Conservation (phyloP, 2,797 vertebrate species). For the Taenioides sp. region DNA sequence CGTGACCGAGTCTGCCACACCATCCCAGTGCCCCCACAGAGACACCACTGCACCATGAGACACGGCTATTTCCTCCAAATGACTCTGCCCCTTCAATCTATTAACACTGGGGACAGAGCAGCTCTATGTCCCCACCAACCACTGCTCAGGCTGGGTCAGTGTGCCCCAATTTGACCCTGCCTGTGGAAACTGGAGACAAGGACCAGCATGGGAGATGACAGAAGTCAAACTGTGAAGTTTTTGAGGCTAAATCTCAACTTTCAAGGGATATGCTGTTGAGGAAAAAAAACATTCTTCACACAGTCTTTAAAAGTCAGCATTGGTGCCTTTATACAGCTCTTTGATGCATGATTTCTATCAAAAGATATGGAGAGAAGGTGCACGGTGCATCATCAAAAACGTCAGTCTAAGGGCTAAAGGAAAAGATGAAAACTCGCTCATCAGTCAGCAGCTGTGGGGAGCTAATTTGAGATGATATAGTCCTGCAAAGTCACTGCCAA, state of each 20-base stretch:
- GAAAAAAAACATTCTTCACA: slow-evolving; percentile 12
- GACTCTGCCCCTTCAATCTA: slow-evolving; percentile 30
- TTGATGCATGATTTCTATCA: slow-evolving; percentile 56
- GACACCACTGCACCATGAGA: slow-evolving; percentile 52
- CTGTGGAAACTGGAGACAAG: slow-evolving; percentile 13
- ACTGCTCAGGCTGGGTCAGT: slow-evolving; percentile 34
- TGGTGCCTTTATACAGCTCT: slow-evolving; percentile 45
- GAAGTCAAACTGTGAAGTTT: slow-evolving; percentile 44
- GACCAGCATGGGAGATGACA: slow-evolving; percentile 2
- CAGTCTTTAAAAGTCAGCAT: slow-evolving; percentile 42
- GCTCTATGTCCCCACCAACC: slow-evolving; percentile 33
- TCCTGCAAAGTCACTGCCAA: slow-evolving; percentile 49
- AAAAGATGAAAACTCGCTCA: slow-evolving; percentile 49
- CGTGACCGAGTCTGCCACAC: slow-evolving; percentile 66
- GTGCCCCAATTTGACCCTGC: slow-evolving; percentile 43
- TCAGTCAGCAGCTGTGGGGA: slow-evolving; percentile 52
- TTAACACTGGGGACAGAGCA: slow-evolving; percentile 37
- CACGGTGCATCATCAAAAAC: slow-evolving; percentile 29
- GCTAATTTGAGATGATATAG: slow-evolving; percentile 61
- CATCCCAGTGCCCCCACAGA: slow-evolving; percentile 53
- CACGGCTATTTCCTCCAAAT: slow-evolving; percentile 62
- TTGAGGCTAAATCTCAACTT: slow-evolving; percentile 34
- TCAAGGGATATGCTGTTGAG: slow-evolving; percentile 33
- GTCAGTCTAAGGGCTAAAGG: slow-evolving; percentile 43
- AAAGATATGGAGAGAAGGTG: slow-evolving; percentile 42